These are phyloP conservation scores for Bombus impatiens DNA, from an alignment of 1,140 invertebrate genomes.

Conservation along the genomic window DNA sequence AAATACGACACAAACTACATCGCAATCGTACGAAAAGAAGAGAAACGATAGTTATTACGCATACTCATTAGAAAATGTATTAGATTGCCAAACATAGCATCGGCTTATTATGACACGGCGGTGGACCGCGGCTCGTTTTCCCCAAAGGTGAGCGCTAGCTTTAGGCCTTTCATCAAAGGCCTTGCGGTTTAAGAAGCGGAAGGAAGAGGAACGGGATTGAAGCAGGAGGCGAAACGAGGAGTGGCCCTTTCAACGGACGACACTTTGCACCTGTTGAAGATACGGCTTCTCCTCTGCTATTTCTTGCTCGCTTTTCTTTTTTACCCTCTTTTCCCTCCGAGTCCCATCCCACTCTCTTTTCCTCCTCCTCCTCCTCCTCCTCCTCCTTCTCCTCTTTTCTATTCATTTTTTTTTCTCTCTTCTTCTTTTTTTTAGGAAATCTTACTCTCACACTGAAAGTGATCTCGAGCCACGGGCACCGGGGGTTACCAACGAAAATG, in stretches of 20 bases:
- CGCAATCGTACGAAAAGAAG: background rate
- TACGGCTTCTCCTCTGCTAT: constrained; percentile 48
- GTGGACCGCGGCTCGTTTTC: constrained; percentile 11
- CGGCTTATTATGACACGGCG: constrained; percentile 47
- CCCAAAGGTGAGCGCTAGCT: constrained; percentile 30
- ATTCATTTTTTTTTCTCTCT: background rate
- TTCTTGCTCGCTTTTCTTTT: constrained; percentile 11
- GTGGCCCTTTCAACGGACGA: constrained; percentile 63
- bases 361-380: background rate
- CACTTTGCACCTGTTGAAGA: constrained; percentile 73
- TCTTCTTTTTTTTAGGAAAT: constrained; percentile 40
- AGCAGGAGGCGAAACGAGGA: constrained; percentile 42
- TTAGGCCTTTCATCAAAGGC: constrained; percentile 60
- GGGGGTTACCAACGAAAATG: constrained; percentile 57
- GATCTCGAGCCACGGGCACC: constrained; percentile 45
- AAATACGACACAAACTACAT: too few species aligned
- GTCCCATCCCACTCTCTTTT: background rate
- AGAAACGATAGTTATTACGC: background rate
- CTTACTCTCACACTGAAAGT: constrained; percentile 54
- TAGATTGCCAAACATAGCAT: constrained; percentile 43
- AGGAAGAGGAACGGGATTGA: constrained; percentile 53
- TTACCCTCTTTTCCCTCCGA: too few species aligned
- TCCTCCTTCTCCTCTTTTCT: background rate
- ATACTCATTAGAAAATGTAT: background rate
- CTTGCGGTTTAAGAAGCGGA: constrained; percentile 65